Evolutionary conservation across 2,888 invertebrate genomes (phyloP).

Genomic region (Cotesia congregata): DNA sequence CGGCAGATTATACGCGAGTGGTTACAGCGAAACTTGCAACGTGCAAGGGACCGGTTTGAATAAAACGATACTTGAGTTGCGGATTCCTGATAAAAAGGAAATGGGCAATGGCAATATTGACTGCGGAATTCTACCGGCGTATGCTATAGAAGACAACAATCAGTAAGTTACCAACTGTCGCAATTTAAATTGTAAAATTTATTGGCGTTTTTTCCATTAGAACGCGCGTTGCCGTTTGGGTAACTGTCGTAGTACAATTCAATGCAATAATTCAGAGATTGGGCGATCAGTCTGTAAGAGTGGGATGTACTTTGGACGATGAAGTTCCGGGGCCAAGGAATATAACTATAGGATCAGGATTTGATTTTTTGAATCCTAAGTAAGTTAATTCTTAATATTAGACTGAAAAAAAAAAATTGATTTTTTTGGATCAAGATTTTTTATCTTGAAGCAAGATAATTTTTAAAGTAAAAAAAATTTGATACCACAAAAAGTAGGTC

Average conservation of each 20-base stretch:
- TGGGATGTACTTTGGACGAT: slow-evolving; percentile 81
- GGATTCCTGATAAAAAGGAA: slow-evolving; percentile 69
- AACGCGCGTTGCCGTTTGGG: slow-evolving; percentile 77
- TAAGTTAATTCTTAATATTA: slow-evolving; percentile 56
- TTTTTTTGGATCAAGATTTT: too few relatives aligned
- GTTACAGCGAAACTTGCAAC: slow-evolving; percentile 82
- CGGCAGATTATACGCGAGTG: slow-evolving; percentile 86
- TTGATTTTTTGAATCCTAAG: slow-evolving; percentile 72
- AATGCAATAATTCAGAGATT: slow-evolving; percentile 88
- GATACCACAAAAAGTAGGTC: too few relatives aligned
- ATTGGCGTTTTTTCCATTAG: slow-evolving; percentile 67
- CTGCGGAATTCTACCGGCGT: slow-evolving; percentile 66
- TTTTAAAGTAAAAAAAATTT: too few relatives aligned
- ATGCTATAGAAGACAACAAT: slow-evolving; percentile 63
- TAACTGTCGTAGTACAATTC: slow-evolving; percentile 85
- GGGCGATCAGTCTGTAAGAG: slow-evolving; percentile 85
- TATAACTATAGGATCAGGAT: slow-evolving; percentile 74
- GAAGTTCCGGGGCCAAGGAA: slow-evolving; percentile 70
- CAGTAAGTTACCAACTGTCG: slow-evolving; percentile 53
- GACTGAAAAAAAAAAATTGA: too few relatives aligned
- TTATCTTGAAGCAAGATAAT: too few relatives aligned
- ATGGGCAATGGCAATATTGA: slow-evolving; percentile 48
- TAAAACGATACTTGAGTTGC: slow-evolving; percentile 74
- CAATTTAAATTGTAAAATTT: slow-evolving; percentile 4
- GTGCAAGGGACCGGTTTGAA: slow-evolving; percentile 73